Evolutionary conservation across 2,888 invertebrate species (phyloP).

Genomic region (Holacanthella duospinosa): DNA sequence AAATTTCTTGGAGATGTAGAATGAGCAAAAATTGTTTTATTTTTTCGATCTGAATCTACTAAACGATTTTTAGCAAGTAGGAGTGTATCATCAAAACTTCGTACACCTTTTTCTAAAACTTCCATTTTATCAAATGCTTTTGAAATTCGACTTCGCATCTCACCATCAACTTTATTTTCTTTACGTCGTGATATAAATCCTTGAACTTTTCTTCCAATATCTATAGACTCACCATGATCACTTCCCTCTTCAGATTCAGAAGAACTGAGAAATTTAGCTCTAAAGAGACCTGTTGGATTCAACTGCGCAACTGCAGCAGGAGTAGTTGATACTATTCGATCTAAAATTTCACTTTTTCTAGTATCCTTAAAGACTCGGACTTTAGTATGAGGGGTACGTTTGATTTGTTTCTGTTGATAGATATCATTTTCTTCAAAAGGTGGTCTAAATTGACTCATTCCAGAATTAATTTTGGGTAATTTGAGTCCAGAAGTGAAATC

Average conservation of each 20-base stretch:
- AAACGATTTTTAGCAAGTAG: neutral
- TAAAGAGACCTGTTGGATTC: neutral
- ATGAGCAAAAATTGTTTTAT: neutral
- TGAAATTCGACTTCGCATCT: neutral
- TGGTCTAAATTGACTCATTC: no score
- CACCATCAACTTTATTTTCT: neutral
- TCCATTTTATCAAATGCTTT: conserved; percentile 5
- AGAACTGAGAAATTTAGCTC: neutral
- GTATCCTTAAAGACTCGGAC: neutral
- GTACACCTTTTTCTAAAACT: neutral
- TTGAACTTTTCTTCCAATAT: neutral
- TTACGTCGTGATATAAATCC: neutral
- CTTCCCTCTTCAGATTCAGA: no score
- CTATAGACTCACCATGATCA: neutral
- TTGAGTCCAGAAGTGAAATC: neutral
- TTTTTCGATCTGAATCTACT: neutral
- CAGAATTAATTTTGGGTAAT: no score
- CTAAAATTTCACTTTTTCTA: neutral
- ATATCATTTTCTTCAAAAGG: no score
- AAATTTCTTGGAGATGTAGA: neutral
- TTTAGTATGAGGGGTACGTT: neutral
- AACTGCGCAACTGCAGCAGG: neutral
- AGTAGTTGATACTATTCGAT: neutral
- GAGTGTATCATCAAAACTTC: neutral
- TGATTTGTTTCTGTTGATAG: no score